phyloP scores from a whole-genome alignment of 1,140 invertebrate species.

The Microplitis demolitor region DNA sequence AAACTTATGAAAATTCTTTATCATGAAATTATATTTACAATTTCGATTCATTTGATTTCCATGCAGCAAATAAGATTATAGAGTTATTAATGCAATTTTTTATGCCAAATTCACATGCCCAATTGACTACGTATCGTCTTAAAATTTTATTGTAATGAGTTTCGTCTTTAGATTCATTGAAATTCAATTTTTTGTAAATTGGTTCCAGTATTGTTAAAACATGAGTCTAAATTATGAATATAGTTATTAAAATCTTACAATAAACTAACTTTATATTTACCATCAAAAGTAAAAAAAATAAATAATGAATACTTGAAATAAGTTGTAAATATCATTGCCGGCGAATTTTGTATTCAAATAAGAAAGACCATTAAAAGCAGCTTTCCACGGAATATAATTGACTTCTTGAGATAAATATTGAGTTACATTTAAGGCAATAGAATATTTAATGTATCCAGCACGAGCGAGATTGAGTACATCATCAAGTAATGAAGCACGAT shows the following conservation, averaged over 20 bases:
- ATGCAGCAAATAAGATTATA: conserved; percentile 43
- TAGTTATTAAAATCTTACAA: too few species aligned
- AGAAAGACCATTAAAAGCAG: conserved; percentile 65
- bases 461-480: conserved; percentile 80
- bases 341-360: conserved; percentile 61
- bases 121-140: conserved; percentile 51
- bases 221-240: conserved; percentile 59
- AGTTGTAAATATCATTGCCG: conserved; percentile 55
- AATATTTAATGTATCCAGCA: conserved; percentile 66
- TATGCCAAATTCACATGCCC: conserved; percentile 62
- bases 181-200: conserved; percentile 63
- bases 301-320: conserved; percentile 33
- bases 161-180: conserved; percentile 20
- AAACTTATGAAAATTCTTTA: conserved; percentile 28
- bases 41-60: conserved; percentile 35
- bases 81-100: conserved; percentile 57
- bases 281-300: conserved; percentile 14
- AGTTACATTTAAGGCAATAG: conserved; percentile 62
- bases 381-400: conserved; percentile 72
- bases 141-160: conserved; percentile 31
- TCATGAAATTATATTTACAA: conserved; percentile 28
- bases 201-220: conserved; percentile 64
- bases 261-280: neutral
- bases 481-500: conserved; percentile 80
- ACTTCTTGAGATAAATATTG: conserved; percentile 70